phyloP scores from a whole-genome alignment of 2,113 vertebrate species.

The Lanius ludovicianus region DNA sequence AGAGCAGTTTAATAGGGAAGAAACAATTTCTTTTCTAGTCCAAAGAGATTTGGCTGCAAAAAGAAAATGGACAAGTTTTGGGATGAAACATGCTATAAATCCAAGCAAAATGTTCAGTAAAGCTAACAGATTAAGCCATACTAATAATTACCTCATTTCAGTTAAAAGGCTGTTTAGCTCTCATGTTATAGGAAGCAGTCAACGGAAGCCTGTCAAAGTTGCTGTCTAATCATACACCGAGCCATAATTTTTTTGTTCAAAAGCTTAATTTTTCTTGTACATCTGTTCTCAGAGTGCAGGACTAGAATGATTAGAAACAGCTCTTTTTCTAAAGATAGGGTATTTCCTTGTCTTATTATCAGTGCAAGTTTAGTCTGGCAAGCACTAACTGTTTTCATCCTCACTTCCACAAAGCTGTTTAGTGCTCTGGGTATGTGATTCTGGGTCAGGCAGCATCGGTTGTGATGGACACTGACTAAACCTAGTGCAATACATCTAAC shows the following conservation, averaged over 20 bases:
- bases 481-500: neutral
- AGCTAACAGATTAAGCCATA: neutral
- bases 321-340: neutral
- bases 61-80: neutral
- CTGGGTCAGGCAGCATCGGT: rapidly evolving
- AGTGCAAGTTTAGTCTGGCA: neutral
- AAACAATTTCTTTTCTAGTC: neutral
- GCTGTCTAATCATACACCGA: neutral
- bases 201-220: neutral
- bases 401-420: neutral
- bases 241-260: neutral
- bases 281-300: neutral
- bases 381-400: neutral
- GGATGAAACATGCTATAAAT: neutral
- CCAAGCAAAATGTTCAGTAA: neutral
- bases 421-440: neutral
- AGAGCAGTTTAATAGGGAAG: neutral
- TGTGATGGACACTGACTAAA: neutral
- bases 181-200: neutral
- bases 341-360: neutral
- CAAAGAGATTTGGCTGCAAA: neutral
- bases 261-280: neutral
- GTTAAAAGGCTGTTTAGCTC: neutral
- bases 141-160: neutral
- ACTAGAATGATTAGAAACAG: neutral